Evolutionary conservation across 2,113 vertebrate species (phyloP), one percentile per base, ranked within the genome.

Genomic region (Sceloporus undulatus): DNA sequence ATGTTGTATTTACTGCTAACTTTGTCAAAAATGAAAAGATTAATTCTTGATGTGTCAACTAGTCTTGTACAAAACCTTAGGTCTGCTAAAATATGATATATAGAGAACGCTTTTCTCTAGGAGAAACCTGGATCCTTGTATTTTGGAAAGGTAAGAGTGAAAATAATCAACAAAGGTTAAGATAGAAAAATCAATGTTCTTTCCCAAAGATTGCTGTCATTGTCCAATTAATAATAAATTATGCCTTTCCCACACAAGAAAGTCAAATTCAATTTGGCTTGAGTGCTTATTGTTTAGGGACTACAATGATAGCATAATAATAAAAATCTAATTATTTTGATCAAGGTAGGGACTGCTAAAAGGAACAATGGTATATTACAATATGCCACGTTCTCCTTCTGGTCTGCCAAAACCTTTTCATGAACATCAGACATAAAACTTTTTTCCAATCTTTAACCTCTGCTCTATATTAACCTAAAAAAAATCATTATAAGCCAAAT

Each of bases 1-100:
- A 5, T 70, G 27, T 65, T 16, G 34, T 82, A 62, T 68, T 74
- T 85, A 87, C 8, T 62, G 71, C 86, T 77, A 92, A 85, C 34
- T 75, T 87, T 42, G 34, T 0, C 73, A 56, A 86, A 92, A 40
- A 25, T 74, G 52, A 34, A 0, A 62, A 59, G 84, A 88, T 74
- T 86, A 90, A 86, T 90, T 79, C 5, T 87, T 87, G 54, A 65
- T 38, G 40, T 81, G 78, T 85, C 85, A 59, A 34, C 62, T 85
- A 34, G 40, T 77, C 82, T 52, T 62, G 10, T 82, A 56, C 38
- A 77, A 77, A 48, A 87, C 27, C 52, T 71, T 9, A 48, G 66
- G 5, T 54, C 42, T 70, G 19, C 4, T 38, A 27, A 77, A 88
- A 52, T 86, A 10, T 73, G 79, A 68, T 79, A 85, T 42, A n/a